Base-by-base conservation (phyloP, 2,888 invertebrate species). In the Perdita meconis region DNA sequence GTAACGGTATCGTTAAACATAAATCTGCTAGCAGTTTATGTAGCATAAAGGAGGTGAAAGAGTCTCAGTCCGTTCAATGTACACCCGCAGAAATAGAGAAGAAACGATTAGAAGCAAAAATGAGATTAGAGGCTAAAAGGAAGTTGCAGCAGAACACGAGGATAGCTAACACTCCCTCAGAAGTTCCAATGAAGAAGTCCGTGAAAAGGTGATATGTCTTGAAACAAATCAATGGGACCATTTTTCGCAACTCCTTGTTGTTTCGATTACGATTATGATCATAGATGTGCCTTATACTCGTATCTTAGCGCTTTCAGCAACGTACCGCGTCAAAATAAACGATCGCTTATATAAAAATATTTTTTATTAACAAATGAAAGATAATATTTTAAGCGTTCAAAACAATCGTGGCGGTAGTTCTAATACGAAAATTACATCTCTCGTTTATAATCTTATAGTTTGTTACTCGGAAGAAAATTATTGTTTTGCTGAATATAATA, bases 81-180 rank as follows among this genome's bases (percentile, higher is more conserved):
- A 94, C 94, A 24, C 93, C 94, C 42, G 94, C 94, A 78, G 95
- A 95, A 92, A 95, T 95, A 60, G 94, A 95, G 88, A 93, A 92
- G 85, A 95, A 95, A 85, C 93, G 94, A 77, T 90, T 93, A 76
- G 93, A 94, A 85, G 95, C 95, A 1, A 92, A 94, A 88, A 94
- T 94, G 85, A 95, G 93, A 87, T 92, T 95, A 16, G 90, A 94
- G 81, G 93, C 94, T 0, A 95, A 94, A 89, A 90, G 93, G 74
- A 90, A 92, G 76, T 68, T 86, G 2, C 78, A 80, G 30, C 68
- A 64, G 22, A 68, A 71, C 34, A 61, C 65, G 22, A 68, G 55
- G 34, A 51, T 57, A 10, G 47, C 36, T 38, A 30, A 13, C n/a
- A 50, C 30, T 5, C 10, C n/a, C 2, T 61, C 66, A 3, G 68